Evolutionary conservation across 1,140 invertebrate genomes (phyloP).

Genomic region (Oreohelix idahoensis): DNA sequence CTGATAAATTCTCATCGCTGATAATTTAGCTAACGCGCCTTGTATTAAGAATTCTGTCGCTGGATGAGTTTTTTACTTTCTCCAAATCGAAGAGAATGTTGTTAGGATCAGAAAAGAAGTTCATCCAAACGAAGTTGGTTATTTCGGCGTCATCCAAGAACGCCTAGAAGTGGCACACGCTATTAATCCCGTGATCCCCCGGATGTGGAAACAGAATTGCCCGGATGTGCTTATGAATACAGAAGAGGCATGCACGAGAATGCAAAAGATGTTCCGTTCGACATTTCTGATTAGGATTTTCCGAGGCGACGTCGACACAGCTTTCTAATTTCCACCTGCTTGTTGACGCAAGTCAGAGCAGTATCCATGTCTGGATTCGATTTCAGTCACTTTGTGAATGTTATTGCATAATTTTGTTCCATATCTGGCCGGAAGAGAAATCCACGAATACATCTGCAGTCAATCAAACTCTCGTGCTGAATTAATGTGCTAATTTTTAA

Average conservation of each 20-base stretch:
- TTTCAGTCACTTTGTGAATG: too few species aligned
- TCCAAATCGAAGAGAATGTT: background rate
- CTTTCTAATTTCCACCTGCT: too few species aligned
- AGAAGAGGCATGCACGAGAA: background rate
- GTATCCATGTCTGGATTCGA: too few species aligned
- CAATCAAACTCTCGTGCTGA: too few species aligned
- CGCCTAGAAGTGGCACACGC: background rate
- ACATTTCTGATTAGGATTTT: too few species aligned
- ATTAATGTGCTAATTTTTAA: too few species aligned
- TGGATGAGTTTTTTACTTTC: background rate
- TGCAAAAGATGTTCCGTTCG: too few species aligned
- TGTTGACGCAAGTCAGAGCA: too few species aligned
- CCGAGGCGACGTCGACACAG: too few species aligned
- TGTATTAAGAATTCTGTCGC: background rate
- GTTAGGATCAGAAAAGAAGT: background rate
- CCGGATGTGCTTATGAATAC: background rate
- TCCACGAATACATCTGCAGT: too few species aligned
- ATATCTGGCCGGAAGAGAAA: too few species aligned
- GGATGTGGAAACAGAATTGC: background rate
- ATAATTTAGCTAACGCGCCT: conserved; percentile 13
- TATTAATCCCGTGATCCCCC: background rate
- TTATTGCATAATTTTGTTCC: too few species aligned
- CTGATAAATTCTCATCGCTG: conserved; percentile 12
- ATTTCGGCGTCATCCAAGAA: background rate
- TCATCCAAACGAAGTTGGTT: background rate